Evolutionary conservation across 30 jellyfish, hydroid and myxozoan species (phyloP).

Genomic region (Aurelia sp.): DNA sequence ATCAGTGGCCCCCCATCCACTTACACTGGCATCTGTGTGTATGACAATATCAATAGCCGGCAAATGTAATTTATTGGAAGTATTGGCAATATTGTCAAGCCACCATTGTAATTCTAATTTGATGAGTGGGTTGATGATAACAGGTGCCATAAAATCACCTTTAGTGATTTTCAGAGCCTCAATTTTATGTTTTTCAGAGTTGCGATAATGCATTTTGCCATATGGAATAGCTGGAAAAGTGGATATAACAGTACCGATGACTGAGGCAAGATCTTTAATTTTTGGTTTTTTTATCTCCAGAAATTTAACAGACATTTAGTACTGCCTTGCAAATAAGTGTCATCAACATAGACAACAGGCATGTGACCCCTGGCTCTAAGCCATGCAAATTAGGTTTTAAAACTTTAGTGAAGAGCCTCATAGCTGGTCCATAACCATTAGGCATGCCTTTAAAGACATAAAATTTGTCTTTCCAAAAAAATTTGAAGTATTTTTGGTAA

Average conservation of each 20-base stretch:
- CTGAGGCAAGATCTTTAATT: conserved; percentile 33
- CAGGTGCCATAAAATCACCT: conserved; percentile 32
- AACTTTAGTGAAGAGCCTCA: conserved; percentile 26
- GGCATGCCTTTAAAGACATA: conserved; percentile 30
- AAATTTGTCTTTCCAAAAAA: conserved; percentile 11
- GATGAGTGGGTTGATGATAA: not conserved
- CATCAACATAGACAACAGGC: conserved; percentile 37
- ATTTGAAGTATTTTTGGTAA: conserved; percentile 43
- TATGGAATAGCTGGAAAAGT: conserved; percentile 42
- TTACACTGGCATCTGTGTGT: conserved; percentile 24
- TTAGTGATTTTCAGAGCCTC: not conserved
- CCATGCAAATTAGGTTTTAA: conserved; percentile 18
- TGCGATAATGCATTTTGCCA: conserved; percentile 42
- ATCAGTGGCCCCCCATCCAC: conserved; percentile 62
- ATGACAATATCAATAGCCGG: conserved; percentile 31
- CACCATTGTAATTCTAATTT: conserved; percentile 19
- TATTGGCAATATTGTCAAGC: conserved; percentile 9
- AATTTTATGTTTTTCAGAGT: conserved; percentile 9
- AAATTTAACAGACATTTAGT: conserved; percentile 13
- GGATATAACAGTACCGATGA: conserved; percentile 25
- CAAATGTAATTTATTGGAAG: not conserved
- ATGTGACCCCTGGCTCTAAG: conserved; percentile 15
- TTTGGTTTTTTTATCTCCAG: not conserved
- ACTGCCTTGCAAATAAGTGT: conserved; percentile 24
- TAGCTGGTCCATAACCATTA: conserved; percentile 35